Percentiles rank a stretch among this genome's conserved stretches.
phyloP scores from a whole-genome alignment of 2,888 invertebrate species.

The Chalcis sispes region DNA sequence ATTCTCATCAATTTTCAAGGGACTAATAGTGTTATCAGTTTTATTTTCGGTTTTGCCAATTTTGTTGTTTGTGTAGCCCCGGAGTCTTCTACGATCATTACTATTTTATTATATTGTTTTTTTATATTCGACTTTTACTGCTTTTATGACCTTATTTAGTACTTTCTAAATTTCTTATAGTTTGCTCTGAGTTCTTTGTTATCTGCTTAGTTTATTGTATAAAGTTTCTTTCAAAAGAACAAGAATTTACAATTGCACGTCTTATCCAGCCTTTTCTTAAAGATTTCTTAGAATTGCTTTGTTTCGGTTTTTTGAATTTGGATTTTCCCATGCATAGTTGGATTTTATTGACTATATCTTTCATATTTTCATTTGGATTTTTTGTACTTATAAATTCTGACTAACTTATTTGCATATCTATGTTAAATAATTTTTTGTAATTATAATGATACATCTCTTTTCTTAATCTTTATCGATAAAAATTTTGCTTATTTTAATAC shows the following conservation, averaged over 20 bases:
- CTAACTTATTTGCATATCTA: neutral
- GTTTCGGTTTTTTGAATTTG: neutral
- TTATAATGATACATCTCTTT: too few relatives aligned
- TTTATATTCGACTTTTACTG: neutral
- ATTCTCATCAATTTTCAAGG: constrained; percentile 1
- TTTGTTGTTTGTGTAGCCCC: neutral
- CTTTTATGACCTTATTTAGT: constrained; percentile 4
- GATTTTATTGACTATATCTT: too few relatives aligned
- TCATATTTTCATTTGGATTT: too few relatives aligned
- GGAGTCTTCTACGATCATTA: neutral
- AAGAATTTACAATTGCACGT: neutral
- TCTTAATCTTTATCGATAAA: too few relatives aligned
- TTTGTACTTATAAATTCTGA: neutral
- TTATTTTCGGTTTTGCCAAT: neutral
- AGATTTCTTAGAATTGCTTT: neutral
- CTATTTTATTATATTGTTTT: neutral
- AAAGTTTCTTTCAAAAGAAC: neutral
- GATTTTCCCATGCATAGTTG: neutral
- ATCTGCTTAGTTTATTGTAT: neutral
- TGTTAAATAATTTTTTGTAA: neutral
- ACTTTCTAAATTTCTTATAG: neutral
- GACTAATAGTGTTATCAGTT: neutral
- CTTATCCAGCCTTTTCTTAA: neutral
- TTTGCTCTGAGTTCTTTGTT: neutral
- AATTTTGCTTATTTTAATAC: too few relatives aligned